Percentiles rank a stretch among this genome's conserved stretches.
phyloP scores from a whole-genome alignment of 1,140 invertebrate genomes.

The Drosophila nannoptera region DNA sequence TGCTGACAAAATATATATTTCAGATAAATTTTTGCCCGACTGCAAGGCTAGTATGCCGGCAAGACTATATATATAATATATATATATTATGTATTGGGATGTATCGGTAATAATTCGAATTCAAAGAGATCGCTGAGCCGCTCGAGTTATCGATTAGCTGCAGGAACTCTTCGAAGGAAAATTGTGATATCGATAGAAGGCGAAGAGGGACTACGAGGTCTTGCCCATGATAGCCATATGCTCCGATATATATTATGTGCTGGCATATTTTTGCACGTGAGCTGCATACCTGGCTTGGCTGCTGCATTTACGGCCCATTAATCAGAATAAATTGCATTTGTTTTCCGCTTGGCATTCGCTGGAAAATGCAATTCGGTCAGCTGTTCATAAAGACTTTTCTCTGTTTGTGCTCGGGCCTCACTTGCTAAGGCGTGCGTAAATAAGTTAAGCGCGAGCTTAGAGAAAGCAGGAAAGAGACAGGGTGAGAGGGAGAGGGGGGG shows the following conservation, averaged over 20 bases:
- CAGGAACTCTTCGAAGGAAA: no score
- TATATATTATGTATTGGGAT: not conserved
- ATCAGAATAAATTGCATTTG: constrained; percentile 15
- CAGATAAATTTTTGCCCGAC: constrained; percentile 1
- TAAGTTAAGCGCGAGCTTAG: not conserved
- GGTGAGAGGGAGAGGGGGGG: no score
- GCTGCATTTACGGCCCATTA: constrained; percentile 8
- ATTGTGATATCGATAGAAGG: no score
- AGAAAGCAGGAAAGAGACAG: not conserved
- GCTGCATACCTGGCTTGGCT: not conserved
- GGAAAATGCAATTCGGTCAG: not conserved
- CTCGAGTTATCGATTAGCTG: no score
- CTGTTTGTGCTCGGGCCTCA: constrained; percentile 8
- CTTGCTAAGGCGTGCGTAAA: constrained; percentile 13
- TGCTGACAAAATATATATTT: constrained; percentile 21
- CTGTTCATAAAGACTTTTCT: constrained; percentile 14
- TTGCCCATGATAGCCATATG: no score
- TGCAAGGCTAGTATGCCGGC: constrained; percentile 1
- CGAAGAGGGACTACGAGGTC: no score
- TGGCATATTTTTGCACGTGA: no score
- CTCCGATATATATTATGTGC: no score
- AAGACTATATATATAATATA: not conserved
- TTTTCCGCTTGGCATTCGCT: not conserved
- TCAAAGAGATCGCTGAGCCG: no score
- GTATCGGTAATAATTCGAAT: no score